phyloP scores from a whole-genome alignment of 2,888 invertebrate genomes.

The Drosophila picticornis region DNA sequence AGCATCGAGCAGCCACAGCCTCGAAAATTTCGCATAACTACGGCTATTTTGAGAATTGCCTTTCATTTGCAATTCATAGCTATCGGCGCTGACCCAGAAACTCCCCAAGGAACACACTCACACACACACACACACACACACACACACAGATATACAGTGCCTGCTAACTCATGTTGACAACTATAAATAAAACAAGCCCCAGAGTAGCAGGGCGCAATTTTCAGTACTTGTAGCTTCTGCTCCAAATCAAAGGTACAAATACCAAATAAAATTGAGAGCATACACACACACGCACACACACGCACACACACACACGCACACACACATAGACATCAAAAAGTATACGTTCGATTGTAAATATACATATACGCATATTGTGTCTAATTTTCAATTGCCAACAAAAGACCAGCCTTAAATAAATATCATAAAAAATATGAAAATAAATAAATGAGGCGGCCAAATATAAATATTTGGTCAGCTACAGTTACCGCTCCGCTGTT shows the following conservation, averaged over 20 bases:
- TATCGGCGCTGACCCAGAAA: conserved; percentile 66
- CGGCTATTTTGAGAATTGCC: conserved; percentile 64
- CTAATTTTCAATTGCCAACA: conserved; percentile 40
- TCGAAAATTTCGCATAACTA: conserved; percentile 61
- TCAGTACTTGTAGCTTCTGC: conserved; percentile 47
- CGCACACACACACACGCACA: background rate
- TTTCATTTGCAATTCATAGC: conserved; percentile 66
- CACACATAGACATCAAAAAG: background rate
- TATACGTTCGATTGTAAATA: background rate
- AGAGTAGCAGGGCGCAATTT: conserved; percentile 10
- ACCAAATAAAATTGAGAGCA: conserved; percentile 26
- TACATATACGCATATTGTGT: conserved; percentile 12
- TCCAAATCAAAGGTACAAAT: conserved; percentile 27
- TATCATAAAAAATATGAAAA: conserved; percentile 75
- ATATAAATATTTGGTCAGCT: conserved; percentile 76
- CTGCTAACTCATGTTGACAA: conserved; percentile 64
- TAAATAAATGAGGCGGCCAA: conserved; percentile 67
- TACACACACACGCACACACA: background rate
- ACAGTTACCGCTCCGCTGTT: conserved; percentile 56
- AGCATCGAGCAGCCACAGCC: conserved; percentile 46
- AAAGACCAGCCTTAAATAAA: conserved; percentile 62
- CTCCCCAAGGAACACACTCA: conserved; percentile 57
- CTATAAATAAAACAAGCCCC: conserved; percentile 56
- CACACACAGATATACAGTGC: conserved; percentile 14
- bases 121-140: conserved; percentile 2